Conservation (phyloP, 1,140 invertebrate species). For the Mercenaria mercenaria region DNA sequence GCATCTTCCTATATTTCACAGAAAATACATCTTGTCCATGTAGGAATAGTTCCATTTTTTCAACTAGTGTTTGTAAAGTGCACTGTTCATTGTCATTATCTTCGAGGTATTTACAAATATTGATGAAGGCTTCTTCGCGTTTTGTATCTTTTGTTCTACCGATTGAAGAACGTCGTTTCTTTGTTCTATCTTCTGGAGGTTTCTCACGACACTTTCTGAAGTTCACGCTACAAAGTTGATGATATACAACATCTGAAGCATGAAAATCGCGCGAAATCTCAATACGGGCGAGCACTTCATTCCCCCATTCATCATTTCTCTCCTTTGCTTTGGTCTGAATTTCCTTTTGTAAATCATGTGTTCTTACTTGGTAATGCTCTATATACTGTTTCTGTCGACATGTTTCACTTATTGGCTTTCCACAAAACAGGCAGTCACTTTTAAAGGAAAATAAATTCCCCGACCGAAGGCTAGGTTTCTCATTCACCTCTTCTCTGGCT, state of each 20-base stretch:
- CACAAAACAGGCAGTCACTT: slow-evolving; percentile 22
- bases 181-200: not conserved
- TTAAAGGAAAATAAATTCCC: not conserved
- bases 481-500: no score
- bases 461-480: no score
- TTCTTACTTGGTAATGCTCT: not conserved
- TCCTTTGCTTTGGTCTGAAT: not conserved
- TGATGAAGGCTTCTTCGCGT: not conserved
- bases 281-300: not conserved
- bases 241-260: slow-evolving; percentile 26
- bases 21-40: no score
- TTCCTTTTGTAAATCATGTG: not conserved
- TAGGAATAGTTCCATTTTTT: no score
- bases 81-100: not conserved
- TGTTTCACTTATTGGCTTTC: not conserved
- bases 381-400: not conserved
- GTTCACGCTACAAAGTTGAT: slow-evolving; percentile 10
- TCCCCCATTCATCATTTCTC: slow-evolving; percentile 9
- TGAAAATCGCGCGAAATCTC: not conserved
- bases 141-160: not conserved
- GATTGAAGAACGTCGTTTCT: no score
- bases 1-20: no score
- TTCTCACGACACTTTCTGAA: not conserved
- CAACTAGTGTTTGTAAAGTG: not conserved
- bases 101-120: not conserved